A percentile compares a stretch with the other conserved stretches of the same genome.
phyloP scores from a whole-genome alignment of 2,888 invertebrate genomes.

The Diarsia brunnea region DNA sequence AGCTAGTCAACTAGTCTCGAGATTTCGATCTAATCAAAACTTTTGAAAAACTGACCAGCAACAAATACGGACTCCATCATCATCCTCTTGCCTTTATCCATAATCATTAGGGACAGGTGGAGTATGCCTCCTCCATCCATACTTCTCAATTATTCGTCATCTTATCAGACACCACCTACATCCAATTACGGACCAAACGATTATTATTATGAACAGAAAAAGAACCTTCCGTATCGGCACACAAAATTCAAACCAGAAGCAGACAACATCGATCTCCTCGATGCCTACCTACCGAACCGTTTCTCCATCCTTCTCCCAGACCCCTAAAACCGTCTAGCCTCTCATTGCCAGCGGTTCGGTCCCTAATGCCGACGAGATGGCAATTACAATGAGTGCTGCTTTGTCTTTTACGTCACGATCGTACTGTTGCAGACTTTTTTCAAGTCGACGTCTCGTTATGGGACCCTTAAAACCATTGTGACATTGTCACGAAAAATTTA shows the following conservation, averaged over 20 bases:
- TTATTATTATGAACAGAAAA: too few relatives aligned
- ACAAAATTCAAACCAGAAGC: background rate
- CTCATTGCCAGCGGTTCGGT: slow-evolving; percentile 57
- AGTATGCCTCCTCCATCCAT: too few relatives aligned
- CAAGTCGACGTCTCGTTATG: slow-evolving; percentile 60
- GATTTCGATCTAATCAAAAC: background rate
- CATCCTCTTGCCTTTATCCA: too few relatives aligned
- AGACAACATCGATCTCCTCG: background rate
- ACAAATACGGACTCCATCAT: background rate
- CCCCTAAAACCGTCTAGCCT: slow-evolving; percentile 47
- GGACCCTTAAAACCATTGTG: slow-evolving; percentile 62
- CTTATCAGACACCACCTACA: too few relatives aligned
- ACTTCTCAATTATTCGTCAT: too few relatives aligned
- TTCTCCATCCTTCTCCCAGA: background rate
- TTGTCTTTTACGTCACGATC: slow-evolving; percentile 68
- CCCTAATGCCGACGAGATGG: slow-evolving; percentile 69
- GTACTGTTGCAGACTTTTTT: slow-evolving; percentile 53
- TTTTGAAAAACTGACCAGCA: background rate
- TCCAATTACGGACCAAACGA: background rate
- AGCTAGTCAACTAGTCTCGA: fast-evolving
- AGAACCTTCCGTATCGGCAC: background rate
- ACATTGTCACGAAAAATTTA: slow-evolving; percentile 58
- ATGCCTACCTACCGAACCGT: background rate
- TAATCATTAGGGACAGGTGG: too few relatives aligned
- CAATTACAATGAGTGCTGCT: slow-evolving; percentile 80